Conservation (phyloP, 2,797 vertebrate genomes). For the Sciurus vulgaris region DNA sequence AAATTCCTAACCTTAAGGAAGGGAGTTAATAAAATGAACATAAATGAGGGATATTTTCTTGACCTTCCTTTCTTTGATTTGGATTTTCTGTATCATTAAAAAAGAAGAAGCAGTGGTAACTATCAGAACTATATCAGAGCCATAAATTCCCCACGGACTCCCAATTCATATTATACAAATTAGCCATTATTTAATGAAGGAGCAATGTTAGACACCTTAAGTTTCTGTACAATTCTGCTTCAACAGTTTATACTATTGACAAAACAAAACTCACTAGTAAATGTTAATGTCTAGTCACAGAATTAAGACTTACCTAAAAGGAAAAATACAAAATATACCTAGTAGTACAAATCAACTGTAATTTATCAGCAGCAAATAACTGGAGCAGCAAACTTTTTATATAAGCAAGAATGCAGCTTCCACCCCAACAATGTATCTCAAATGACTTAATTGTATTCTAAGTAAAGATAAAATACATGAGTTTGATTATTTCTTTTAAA, state of each 20-base stretch:
- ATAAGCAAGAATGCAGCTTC: slow-evolving; percentile 75
- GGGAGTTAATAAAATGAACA: slow-evolving; percentile 47
- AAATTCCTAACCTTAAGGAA: slow-evolving; percentile 52
- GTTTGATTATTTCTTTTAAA: slow-evolving; percentile 76
- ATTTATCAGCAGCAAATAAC: slow-evolving; percentile 63
- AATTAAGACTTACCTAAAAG: slow-evolving; percentile 36
- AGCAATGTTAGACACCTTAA: not conserved
- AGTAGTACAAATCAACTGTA: slow-evolving; percentile 42
- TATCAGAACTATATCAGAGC: not conserved
- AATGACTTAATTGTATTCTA: slow-evolving; percentile 85
- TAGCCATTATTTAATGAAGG: slow-evolving; percentile 61
- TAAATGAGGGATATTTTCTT: slow-evolving; percentile 28
- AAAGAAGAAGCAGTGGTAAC: slow-evolving; percentile 6
- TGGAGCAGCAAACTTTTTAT: slow-evolving; percentile 73
- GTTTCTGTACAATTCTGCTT: not conserved
- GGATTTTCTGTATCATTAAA: slow-evolving; percentile 44
- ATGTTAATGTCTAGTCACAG: not conserved
- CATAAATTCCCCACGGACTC: not conserved
- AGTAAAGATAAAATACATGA: slow-evolving; percentile 85
- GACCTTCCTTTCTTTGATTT: slow-evolving; percentile 22
- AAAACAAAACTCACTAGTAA: slow-evolving; percentile 56
- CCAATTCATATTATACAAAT: slow-evolving; percentile 36
- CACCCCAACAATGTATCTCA: slow-evolving; percentile 81
- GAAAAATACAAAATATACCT: not conserved
- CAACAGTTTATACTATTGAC: not conserved